Conservation (phyloP, 2,888 invertebrate species). For the Bedellia somnulentella region DNA sequence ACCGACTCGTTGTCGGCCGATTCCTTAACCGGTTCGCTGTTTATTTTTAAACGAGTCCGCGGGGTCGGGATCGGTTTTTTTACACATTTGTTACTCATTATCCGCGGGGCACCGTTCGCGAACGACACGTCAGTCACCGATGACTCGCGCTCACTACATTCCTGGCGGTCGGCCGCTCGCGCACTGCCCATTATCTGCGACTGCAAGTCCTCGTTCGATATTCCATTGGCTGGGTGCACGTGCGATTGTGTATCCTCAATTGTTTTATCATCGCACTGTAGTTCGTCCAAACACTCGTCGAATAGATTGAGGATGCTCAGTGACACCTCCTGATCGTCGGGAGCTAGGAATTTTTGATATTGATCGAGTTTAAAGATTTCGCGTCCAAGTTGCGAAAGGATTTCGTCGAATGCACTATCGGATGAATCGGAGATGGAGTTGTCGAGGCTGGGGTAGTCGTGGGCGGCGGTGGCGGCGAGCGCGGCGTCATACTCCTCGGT, state of each 20-base stretch:
- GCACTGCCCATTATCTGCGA: conserved; percentile 10
- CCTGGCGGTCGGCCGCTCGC: conserved; percentile 15
- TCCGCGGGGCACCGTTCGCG: conserved; percentile 32
- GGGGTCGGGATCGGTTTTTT: conserved; percentile 33
- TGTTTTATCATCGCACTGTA: not conserved
- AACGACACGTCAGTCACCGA: conserved; percentile 28
- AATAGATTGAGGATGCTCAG: conserved; percentile 48
- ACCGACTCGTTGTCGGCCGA: conserved; percentile 39
- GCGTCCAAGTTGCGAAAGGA: conserved; percentile 45
- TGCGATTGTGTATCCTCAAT: not conserved
- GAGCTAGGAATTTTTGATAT: conserved; percentile 34
- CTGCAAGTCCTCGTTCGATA: conserved; percentile 10
- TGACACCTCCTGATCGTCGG: conserved; percentile 26
- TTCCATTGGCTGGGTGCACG: conserved; percentile 2
- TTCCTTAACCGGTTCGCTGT: conserved; percentile 8
- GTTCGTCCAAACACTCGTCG: conserved; percentile 39
- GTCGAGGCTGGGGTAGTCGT: conserved; percentile 18
- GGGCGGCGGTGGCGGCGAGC: conserved; percentile 17
- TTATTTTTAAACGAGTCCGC: conserved; percentile 22
- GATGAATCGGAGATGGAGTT: conserved; percentile 17
- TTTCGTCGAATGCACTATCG: conserved; percentile 38
- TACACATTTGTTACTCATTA: conserved; percentile 13
- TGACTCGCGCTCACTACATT: conserved; percentile 35
- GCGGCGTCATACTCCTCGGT: conserved; percentile 51
- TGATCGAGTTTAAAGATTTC: conserved; percentile 51